Evolutionary conservation across 2,888 invertebrate species (phyloP), one percentile per base, ranked within the genome.

Genomic region (Hypsopygia costalis): DNA sequence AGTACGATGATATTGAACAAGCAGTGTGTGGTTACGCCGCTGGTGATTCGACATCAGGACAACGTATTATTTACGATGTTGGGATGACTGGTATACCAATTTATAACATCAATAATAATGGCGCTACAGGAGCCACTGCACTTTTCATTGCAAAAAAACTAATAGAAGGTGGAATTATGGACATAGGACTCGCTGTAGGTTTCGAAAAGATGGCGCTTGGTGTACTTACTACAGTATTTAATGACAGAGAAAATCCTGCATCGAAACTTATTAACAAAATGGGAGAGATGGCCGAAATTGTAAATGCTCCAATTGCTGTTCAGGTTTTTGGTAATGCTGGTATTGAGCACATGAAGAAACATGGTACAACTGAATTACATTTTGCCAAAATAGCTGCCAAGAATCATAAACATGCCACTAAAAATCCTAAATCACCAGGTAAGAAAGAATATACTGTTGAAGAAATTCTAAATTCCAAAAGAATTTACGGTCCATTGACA

Each of bases 171-270:
- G 97, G 97, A 8, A 90, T 93, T 59, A 92, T 94, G 9, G 95
- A 98, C 58, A 96, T 98, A 65, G 94, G 95, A 0, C 82, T 99
- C 41, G 98, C 98, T 0, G 82, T 98, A 16, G 99, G 99, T 3
- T 99, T 99, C 77, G 99, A 99, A 71, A 99, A 98, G 81, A 99
- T 99, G 99, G 94, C 97, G 56, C 91, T 93, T 6, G 99, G 99
- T 0, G 97, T 98, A 0, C 88, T 99, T 6, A 86, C 92, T 8
- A 80, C 93, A 0, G 93, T 93, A 80, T 95, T 93, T 80, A 72
- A 89, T 37, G 97, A 98, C 73, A 92, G 97, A 41, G 94, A 95
- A 0, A 95, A 95, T 81, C 97, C 98, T 3, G 89, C 98, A 89
- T 97, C 97, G 47, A 95, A 93, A 54, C 98, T 97, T 72, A 92